Evolutionary conservation across 2,888 invertebrate species (phyloP), one percentile per base, ranked within the genome.

Genomic region (Lamellibrachia satsuma): DNA sequence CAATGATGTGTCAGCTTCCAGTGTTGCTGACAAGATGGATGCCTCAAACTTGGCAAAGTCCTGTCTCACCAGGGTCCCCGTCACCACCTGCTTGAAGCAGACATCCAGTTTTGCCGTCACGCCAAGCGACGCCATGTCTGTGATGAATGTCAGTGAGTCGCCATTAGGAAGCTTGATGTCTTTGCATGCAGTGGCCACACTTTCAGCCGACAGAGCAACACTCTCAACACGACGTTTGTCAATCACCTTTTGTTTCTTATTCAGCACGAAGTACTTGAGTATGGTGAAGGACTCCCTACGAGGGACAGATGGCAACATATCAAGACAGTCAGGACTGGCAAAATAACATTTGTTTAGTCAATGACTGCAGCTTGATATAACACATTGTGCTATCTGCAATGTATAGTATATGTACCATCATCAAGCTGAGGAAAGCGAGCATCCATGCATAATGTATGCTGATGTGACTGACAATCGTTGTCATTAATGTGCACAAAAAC

Each of bases 41-140:
- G 2, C 0, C 75, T 75, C 75, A 75, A 75, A 75, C n/a, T 75
- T 75, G 22, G n/a, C 75, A 75, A 75, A 75, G 22, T 75, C 75
- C 75, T 75, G 75, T 75, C 22, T 75, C 75, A 75, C 75, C 22
- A 75, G 22, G 4, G 75, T 75, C 15, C 75, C 75, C 22, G 11
- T 75, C 4, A 75, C 75, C 75, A 75, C 75, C n/a, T 75, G 75
- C 75, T 75, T 75, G 75, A 75, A 75, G 75, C 75, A 75, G 75
- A 22, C 22, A 15, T 75, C 75, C 75, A 75, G 75, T n/a, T 75
- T 75, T 15, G 22, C 75, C 22, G 22, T 75, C 75, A 75, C 75
- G n/a, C 75, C 75, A 75, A 75, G 75, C 22, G 75, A 75, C 6
- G 75, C n/a, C 75, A 15, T 22, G 22, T 75, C 75, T 75, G 75